Base-by-base conservation (phyloP, 2,888 invertebrate genomes). In the Drosophila ustulata region DNA sequence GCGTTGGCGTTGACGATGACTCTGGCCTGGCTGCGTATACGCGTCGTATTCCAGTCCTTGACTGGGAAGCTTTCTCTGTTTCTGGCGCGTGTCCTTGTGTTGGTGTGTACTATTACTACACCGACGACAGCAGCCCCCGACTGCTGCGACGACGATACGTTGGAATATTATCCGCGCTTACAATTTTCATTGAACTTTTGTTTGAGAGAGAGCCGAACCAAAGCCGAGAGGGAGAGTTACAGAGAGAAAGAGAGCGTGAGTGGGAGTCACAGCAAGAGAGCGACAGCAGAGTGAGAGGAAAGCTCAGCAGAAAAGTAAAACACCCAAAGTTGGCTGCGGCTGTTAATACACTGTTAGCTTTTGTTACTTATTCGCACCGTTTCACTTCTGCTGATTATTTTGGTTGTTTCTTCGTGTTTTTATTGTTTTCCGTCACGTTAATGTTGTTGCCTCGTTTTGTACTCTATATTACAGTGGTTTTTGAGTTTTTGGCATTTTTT, bases 1-100 rank as follows among this genome's bases (percentile, higher is more conserved):
- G 25, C 8, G 4, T 1, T 45, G 8, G 23, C 45, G 13, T 11
- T 45, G 23, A 7, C 25, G 13, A 18, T 25, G 23, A 9, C 45
- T 45, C 9, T 45, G 13, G n/a, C 66, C 30, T 63, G 66, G 13
- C 43, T 45, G 23, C 30, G 37, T 50, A 23, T 63, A 51, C 25
- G 56, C 25, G 56, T 55, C 87, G 82, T 80, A 73, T 87, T 88
- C 89, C 89, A 89, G 87, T 88, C 88, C 83, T 89, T 88, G 88
- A 82, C 69, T 57, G 51, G 52, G 45, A 28, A 80, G 82, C 73
- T 75, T 82, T 78, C 50, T 30, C 13, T 53, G 18, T 18, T 18
- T 18, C 18, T 18, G 18, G 18, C 18, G 46, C 9, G 65, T 78
- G 79, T 82, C 75, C 79, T 82, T 88, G 82, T 87, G 53, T 84